Conservation (phyloP, 2,113 vertebrate species). For the Conger conger region DNA sequence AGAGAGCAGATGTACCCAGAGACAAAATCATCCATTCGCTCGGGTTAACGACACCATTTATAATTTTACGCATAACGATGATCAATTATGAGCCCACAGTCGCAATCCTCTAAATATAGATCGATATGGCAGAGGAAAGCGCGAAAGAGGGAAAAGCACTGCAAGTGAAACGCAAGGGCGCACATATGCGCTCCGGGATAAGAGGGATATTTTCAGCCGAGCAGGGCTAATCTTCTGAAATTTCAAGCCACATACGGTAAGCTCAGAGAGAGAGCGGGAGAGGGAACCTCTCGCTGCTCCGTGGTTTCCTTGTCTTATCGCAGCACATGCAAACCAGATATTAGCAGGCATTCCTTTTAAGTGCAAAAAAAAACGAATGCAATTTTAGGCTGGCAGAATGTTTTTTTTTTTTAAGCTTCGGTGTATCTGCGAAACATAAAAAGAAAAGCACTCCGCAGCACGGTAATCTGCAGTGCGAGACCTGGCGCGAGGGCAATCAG, state of each 20-base stretch:
- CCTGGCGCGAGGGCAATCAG: neutral
- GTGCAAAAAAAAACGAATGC: neutral
- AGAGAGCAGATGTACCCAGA: neutral
- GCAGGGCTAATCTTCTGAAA: neutral
- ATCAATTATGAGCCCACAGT: neutral
- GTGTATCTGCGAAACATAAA: neutral
- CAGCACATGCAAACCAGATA: neutral
- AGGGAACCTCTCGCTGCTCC: neutral
- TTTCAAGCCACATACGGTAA: neutral
- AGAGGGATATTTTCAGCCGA: neutral
- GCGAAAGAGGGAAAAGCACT: neutral
- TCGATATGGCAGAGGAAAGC: neutral
- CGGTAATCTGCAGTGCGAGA: neutral
- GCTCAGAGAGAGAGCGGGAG: no score
- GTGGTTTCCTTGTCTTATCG: neutral
- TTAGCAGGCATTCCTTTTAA: neutral
- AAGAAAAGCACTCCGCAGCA: neutral
- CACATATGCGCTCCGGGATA: neutral
- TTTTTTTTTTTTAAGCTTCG: neutral
- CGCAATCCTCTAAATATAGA: neutral
- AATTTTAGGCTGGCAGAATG: neutral
- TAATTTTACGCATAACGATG: neutral
- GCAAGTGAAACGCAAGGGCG: neutral
- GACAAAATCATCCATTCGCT: conserved; percentile 8
- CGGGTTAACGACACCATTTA: conserved; percentile 7